A percentile compares a stretch with the other conserved stretches of the same genome.
Conservation (phyloP, 2,797 vertebrate species). For the Rhodeus uyekii region DNA sequence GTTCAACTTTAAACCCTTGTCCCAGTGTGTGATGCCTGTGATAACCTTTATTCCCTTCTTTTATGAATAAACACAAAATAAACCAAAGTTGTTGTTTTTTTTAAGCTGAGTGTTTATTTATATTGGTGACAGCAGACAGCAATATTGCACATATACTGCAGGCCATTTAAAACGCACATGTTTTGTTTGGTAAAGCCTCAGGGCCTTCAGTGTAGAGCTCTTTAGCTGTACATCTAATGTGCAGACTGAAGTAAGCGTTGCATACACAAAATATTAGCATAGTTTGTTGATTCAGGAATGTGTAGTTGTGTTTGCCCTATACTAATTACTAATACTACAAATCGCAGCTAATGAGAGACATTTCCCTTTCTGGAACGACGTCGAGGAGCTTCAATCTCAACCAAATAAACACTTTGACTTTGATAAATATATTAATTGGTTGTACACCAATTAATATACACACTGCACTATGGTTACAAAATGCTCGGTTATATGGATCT, state of each 20-base stretch:
- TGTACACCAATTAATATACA: neutral
- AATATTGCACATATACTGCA: slow-evolving; percentile 63
- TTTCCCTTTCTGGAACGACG: neutral
- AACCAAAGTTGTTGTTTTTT: slow-evolving; percentile 19
- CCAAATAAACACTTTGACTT: neutral
- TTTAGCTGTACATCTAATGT: slow-evolving; percentile 19
- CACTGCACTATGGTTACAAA: neutral
- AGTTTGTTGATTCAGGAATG: slow-evolving; percentile 64
- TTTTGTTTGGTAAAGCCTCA: slow-evolving; percentile 43
- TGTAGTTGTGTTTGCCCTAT: slow-evolving; percentile 48
- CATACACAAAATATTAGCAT: slow-evolving; percentile 23
- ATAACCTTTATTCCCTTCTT: neutral
- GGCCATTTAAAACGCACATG: slow-evolving; percentile 70
- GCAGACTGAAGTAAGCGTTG: slow-evolving; percentile 13
- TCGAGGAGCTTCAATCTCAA: slow-evolving; percentile 3
- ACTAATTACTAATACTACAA: neutral
- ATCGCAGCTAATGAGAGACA: slow-evolving; percentile 17
- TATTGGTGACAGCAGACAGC: slow-evolving; percentile 65
- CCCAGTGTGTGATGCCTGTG: neutral
- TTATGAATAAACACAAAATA: neutral
- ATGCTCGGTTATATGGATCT: slow-evolving; percentile 10
- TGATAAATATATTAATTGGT: neutral
- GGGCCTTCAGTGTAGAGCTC: slow-evolving; percentile 39
- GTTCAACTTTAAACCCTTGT: neutral
- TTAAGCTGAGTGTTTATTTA: slow-evolving; percentile 72